A percentile compares a stretch with the other conserved stretches of the same genome.
Conservation (phyloP, 2,113 vertebrate genomes). For the Carassius carassius region DNA sequence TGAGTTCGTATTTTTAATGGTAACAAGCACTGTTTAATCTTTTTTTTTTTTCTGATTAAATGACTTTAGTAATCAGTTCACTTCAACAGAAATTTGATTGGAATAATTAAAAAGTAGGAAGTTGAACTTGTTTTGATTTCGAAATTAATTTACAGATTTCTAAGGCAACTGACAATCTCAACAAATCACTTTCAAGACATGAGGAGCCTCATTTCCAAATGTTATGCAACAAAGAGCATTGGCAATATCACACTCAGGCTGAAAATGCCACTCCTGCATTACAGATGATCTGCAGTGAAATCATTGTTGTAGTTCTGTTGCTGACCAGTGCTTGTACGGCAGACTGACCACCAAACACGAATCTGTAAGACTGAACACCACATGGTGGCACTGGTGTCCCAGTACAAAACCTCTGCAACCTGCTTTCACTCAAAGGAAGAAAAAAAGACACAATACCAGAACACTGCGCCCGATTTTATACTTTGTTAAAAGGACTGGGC, state of each 20-base stretch:
- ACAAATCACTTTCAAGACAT: conserved; percentile 38
- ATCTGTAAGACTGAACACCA: conserved; percentile 35
- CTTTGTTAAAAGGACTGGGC: too few species aligned
- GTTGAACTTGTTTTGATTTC: conserved; percentile 50
- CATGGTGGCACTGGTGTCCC: conserved; percentile 62
- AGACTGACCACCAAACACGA: conserved; percentile 12
- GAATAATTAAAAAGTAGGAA: conserved; percentile 57
- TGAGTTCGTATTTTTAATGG: not conserved
- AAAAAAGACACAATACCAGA: conserved; percentile 38
- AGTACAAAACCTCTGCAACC: not conserved
- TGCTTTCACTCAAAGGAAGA: not conserved
- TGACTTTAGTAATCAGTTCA: conserved; percentile 43
- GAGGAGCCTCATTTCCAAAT: conserved; percentile 44
- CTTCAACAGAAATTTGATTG: conserved; percentile 51
- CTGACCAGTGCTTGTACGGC: conserved; percentile 31
- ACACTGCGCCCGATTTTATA: conserved; percentile 48
- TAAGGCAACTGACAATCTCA: conserved; percentile 49
- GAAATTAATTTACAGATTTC: conserved; percentile 52
- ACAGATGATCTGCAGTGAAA: conserved; percentile 12
- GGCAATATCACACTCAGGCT: conserved; percentile 34
- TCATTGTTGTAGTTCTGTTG: conserved; percentile 26
- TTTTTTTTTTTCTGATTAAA: conserved; percentile 43
- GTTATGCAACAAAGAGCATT: conserved; percentile 46
- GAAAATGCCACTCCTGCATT: conserved; percentile 32
- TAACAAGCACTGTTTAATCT: not conserved